Percentiles rank a stretch among this genome's conserved stretches.
phyloP scores from a whole-genome alignment of 2,888 invertebrate genomes.

The Osedax frankpressi region DNA sequence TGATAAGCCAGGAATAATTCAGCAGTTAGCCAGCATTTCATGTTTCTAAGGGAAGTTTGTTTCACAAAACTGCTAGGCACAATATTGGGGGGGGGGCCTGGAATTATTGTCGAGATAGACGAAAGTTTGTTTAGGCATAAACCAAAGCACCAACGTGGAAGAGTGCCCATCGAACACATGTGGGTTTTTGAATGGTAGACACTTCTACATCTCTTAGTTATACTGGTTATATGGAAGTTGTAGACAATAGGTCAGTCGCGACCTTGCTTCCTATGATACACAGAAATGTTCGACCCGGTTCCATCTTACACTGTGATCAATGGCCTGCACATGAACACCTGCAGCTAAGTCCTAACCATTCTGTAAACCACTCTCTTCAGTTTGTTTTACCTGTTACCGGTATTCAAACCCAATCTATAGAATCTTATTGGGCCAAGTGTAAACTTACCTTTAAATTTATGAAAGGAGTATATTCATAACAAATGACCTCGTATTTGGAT shows the following conservation, averaged over 20 bases:
- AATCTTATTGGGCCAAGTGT: neutral
- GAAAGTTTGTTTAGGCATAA: slow-evolving; percentile 6
- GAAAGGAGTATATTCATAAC: slow-evolving; percentile 7
- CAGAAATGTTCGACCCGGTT: too few relatives aligned
- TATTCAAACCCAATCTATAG: neutral
- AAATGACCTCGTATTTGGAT: too few relatives aligned
- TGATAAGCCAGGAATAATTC: too few relatives aligned
- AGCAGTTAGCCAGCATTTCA: neutral
- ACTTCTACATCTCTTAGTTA: neutral
- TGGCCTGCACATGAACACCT: too few relatives aligned
- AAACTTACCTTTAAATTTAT: neutral
- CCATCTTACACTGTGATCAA: too few relatives aligned
- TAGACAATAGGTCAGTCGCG: neutral
- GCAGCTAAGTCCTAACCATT: too few relatives aligned
- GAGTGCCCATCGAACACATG: neutral
- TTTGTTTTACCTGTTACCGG: neutral
- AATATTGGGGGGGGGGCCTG: slow-evolving; percentile 7
- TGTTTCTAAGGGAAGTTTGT: neutral
- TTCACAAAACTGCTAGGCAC: neutral
- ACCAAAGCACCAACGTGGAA: slow-evolving; percentile 2
- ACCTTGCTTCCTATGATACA: slow-evolving; percentile 6
- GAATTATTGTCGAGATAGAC: neutral
- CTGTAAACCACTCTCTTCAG: neutral
- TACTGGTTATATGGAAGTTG: neutral
- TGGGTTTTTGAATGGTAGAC: slow-evolving; percentile 5